Evolutionary conservation across 2,888 invertebrate genomes (phyloP), one percentile per base, ranked within the genome.

Genomic region (Lapara coniferarum): DNA sequence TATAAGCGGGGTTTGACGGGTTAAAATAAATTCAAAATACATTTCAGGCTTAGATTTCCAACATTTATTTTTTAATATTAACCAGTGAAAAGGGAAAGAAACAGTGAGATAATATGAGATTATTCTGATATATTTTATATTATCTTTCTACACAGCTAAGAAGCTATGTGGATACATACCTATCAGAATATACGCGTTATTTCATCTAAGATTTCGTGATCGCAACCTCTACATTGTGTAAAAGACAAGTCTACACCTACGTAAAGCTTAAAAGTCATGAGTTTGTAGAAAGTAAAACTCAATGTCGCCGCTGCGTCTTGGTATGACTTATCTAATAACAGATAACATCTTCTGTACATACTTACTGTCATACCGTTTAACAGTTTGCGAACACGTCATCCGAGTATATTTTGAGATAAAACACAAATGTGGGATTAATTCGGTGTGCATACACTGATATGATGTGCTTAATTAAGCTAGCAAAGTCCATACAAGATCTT

Each of bases 261-360:
- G 12, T 10, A 19, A 8, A 49, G 63, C 13, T 46, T 49, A 49
- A 49, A 25, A 49, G 63, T 46, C 53, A 53, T 46, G 63, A 46
- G 52, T 53, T 69, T 63, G 63, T 69, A 69, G 68, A 69, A 69
- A 69, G 68, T 69, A 69, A 69, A 69, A 53, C 52, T 69, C 68
- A 63, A 63, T 69, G 68, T 69, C 68, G 59, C 19, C 51, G 52
- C 51, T 19, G 63, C 49, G 10, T 19, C 56, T 67, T 56, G 25
- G 56, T 46, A 52, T 53, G 59, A 2, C 53, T 25, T 53, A 63
- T 59, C 37, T 44, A 19, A 44, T 53, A 63, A 53, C 59, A 44
- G 52, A 69, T 69, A 69, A 69, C 52, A 63, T 69, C 53, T 69
- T 46, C 16, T 63, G 63, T 69, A 69, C 68, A 69, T 63, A 55